Base-by-base conservation (phyloP, 1,140 invertebrate species). In the Dinoponera quadriceps region DNA sequence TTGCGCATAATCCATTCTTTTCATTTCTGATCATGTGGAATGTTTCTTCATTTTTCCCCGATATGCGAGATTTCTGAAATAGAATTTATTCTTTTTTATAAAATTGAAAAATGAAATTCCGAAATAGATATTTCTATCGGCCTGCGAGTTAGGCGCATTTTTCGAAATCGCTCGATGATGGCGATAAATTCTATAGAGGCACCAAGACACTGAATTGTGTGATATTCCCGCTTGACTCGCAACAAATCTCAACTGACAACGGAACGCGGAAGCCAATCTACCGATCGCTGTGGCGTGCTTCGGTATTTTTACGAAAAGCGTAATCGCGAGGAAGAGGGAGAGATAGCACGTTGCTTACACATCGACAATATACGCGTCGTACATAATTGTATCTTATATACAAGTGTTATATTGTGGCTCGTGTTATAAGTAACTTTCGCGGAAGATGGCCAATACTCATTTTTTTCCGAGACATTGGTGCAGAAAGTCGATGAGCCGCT, bases 261-360 rank as follows among this genome's bases (percentile, higher is more conserved):
- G 60, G 48, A 77, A 77, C 11, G 73, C 72, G 44, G 44, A 75
- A 63, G 27, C 25, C 5, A 65, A 44, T 2, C 27, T 22, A 65
- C 29, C 29, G 20, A 66, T 77, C 60, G 16, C 20, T 54, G 9
- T 49, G 20, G 20, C 44, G 22, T 68, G 44, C 65, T 16, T 65
- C 20, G 29, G 16, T 29, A 66, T 77, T 77, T 77, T 77, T 66
- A 63, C 29, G 18, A 22, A 38, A 77, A 77, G n/a, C 48, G 16
- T 77, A 66, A 7, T 66, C 27, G 29, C 25, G 14, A 75, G 18
- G 29, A 7, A 55, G 54, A 20, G 54, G 11, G 54, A 55, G n/a
- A 55, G 25, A 33, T 4, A 63, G 13, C 25, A 48, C 38, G 5
- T 27, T 27, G 13, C 3, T 25, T 25, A 1, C 22, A 44, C 22